phyloP scores from a whole-genome alignment of 2,113 vertebrate genomes.

The Oenanthe oenanthe region DNA sequence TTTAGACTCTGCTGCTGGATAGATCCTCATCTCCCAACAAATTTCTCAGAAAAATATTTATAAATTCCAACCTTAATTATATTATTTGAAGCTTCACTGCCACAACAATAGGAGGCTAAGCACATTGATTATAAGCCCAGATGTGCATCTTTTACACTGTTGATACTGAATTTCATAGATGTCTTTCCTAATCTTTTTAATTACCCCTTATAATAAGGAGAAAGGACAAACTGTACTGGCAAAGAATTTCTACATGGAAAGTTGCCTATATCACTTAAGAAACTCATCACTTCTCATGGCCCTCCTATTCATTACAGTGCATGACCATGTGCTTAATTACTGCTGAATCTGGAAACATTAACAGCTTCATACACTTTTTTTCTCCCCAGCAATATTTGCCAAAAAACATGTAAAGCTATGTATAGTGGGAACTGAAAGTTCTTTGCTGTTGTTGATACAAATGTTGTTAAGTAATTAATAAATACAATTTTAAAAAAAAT shows the following conservation, averaged over 20 bases:
- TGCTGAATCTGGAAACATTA: background rate
- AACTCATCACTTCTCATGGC: background rate
- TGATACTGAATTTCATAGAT: background rate
- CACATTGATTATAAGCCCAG: background rate
- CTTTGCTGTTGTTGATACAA: background rate
- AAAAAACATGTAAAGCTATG: background rate
- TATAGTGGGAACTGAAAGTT: background rate
- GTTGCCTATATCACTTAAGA: background rate
- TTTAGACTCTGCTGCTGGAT: background rate
- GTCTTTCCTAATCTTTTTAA: background rate
- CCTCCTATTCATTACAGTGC: background rate
- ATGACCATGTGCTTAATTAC: background rate
- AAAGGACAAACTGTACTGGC: background rate
- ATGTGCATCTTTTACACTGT: background rate
- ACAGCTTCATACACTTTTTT: background rate
- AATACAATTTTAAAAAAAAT: background rate
- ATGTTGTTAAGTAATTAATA: background rate
- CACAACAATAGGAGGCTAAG: background rate
- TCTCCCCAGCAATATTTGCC: background rate
- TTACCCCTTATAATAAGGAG: background rate
- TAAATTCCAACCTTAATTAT: background rate
- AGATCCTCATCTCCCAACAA: background rate
- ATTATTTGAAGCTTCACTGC: background rate
- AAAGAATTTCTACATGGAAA: background rate
- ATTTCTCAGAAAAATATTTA: background rate